Evolutionary conservation across 2,888 invertebrate species (phyloP), one percentile per base, ranked within the genome.

Genomic region (Proisotoma minuta): DNA sequence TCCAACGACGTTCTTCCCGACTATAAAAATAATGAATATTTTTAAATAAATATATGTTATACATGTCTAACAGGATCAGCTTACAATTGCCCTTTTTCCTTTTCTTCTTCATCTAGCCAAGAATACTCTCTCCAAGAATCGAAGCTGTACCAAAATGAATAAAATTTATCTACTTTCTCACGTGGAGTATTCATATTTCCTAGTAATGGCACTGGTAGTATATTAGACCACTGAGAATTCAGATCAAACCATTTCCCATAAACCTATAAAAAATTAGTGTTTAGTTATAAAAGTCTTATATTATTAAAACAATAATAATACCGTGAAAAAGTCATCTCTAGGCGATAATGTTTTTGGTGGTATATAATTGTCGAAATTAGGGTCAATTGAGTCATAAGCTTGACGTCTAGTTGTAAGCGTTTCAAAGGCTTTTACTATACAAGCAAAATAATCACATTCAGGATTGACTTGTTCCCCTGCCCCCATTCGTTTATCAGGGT

Each of bases 101-200:
- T 98, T 76, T 98, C 98, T 77, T 99, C 98, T 79, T 98, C 97
- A 77, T 99, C 99, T 72, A 96, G 81, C 78, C 99, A 99, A 1
- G 98, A 98, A 79, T 90, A 99, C 78, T 99, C 99, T 66, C 99
- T 84, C 99, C 99, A 99, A 0, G 98, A 97, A 72, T 96, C 94
- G 79, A 98, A 99, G 75, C 93, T 88, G 78, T 91, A 97, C 99
- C 99, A 99, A 78, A 97, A 99, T 18, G 89, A 87, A 78, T 99
- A 99, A 80, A 99, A 99, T 51, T 82, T 80, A 76, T 98, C 94
- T 0, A 99, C 97, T 75, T 89, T 86, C 69, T 88, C 87, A 58
- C 93, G 83, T 1, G 86, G 80, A 58, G 90, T 86, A 62, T 87
- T 82, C n/a, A 84, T 83, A 76, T 86, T 85, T 5, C 87, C 92